Conservation (phyloP, 2,888 invertebrate genomes). For the Drosophila meridionalis region DNA sequence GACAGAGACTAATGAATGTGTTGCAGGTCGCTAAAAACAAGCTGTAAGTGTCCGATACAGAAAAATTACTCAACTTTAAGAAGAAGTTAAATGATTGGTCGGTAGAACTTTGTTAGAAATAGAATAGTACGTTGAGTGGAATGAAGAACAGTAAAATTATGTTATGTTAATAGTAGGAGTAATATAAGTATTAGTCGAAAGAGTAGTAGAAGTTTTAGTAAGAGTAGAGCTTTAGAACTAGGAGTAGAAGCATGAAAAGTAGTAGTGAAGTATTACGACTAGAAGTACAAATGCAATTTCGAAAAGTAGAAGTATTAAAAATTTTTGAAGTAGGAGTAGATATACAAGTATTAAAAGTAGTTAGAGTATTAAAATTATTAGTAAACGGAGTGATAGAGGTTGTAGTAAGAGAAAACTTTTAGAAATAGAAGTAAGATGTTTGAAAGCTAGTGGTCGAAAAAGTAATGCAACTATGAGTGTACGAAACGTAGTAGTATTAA, state of each 20-base stretch:
- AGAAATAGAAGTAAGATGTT: too few relatives aligned
- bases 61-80: slow-evolving; percentile 23
- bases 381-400: too few relatives aligned
- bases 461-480: too few relatives aligned
- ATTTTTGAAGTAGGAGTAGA: too few relatives aligned
- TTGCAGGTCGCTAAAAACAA: slow-evolving; percentile 27
- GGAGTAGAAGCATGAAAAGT: neutral
- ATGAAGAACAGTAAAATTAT: neutral
- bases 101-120: neutral
- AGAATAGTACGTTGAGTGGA: neutral
- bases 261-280: too few relatives aligned
- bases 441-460: too few relatives aligned
- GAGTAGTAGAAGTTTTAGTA: neutral
- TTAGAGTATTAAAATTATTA: too few relatives aligned
- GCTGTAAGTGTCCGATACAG: slow-evolving; percentile 39
- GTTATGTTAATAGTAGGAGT: neutral
- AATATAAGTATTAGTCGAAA: neutral
- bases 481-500: too few relatives aligned
- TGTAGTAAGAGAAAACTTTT: too few relatives aligned
- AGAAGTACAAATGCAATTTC: too few relatives aligned
- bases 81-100: neutral
- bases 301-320: neutral
- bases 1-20: slow-evolving; percentile 60
- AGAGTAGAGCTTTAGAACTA: neutral
- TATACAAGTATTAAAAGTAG: too few relatives aligned